Base-by-base conservation (phyloP, 1,140 invertebrate genomes). In the Pseudomyrmex gracilis region DNA sequence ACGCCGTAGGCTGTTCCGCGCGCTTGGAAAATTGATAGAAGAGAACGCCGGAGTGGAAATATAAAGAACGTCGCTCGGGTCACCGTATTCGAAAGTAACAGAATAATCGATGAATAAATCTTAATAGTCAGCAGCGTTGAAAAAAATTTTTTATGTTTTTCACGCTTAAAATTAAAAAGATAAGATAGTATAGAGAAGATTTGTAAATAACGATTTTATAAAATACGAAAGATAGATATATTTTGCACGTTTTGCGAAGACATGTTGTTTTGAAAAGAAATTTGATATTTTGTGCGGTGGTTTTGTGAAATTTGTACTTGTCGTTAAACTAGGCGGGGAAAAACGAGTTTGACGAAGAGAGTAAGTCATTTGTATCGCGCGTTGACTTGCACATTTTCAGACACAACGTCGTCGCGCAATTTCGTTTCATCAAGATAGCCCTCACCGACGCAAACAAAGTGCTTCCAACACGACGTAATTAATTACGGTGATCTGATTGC, bases 401-500 rank as follows among this genome's bases (percentile, higher is more conserved):
- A 22, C 43, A 47, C 55, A 49, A 55, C 58, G 47, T 71, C 58
- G 47, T 71, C 55, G 15, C 47, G 66, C 61, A 67, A 83, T 71
- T 86, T 87, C 67, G 55, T 73, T 87, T 70, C 73, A 64, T 88
- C 82, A 78, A 83, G 82, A 78, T 76, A 83, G 82, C 71, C 17
- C 61, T 64, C 76, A 68, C 76, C 49, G 73, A 84, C 66, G 87
- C 82, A 71, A 89, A 89, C 86, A 89, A 89, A 89, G 87, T 89
- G 85, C 76, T 66, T 76, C 76, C 57, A 82, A 85, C 88, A 77
- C 73, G 61, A 55, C 61, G 85, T 73, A 89, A 89, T 89, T 89
- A 89, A 89, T 89, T 89, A 89, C 85, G 34, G 73, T 80, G 82
- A 89, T 89, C 87, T 87, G 88, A 89, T 89, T 89, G 88, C 88